A percentile compares a stretch with the other conserved stretches of the same genome.
These are phyloP conservation scores for Sander lucioperca DNA, from an alignment of 2,113 vertebrate genomes.

Conservation along the genomic window DNA sequence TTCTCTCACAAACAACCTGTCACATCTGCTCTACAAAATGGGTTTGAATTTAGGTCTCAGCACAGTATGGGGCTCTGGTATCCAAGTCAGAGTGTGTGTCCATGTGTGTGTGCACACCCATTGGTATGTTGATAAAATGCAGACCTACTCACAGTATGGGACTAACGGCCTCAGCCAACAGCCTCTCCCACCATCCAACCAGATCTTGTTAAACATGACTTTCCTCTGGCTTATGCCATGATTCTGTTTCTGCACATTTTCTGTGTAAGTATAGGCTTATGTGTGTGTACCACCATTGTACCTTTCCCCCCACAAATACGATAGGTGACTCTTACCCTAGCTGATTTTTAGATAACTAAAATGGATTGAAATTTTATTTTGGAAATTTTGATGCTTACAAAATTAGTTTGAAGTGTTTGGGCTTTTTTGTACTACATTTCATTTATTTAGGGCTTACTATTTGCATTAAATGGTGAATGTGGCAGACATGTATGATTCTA, in stretches of 20 bases:
- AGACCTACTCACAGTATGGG: slow-evolving; percentile 23
- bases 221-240: not conserved
- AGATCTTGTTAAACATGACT: slow-evolving; percentile 17
- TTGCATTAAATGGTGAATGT: not conserved
- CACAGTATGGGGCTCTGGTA: slow-evolving; percentile 38
- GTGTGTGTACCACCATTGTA: not conserved
- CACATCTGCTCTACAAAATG: slow-evolving; percentile 51
- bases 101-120: not conserved
- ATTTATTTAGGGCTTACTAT: slow-evolving; percentile 5
- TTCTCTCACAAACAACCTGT: slow-evolving; percentile 62
- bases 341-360: not conserved
- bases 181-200: slow-evolving; percentile 1
- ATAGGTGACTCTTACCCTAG: not conserved
- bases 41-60: slow-evolving; percentile 48
- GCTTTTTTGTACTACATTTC: not conserved
- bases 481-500: not conserved
- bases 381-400: not conserved
- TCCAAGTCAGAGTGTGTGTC: slow-evolving; percentile 1
- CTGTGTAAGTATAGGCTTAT: not conserved
- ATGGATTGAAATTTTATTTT: not conserved
- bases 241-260: not conserved
- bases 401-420: not conserved
- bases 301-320: not conserved
- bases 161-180: slow-evolving; percentile 20
- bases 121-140: slow-evolving; percentile 16